phyloP scores from a whole-genome alignment of 2,797 vertebrate genomes.

The Mastacembelus armatus region DNA sequence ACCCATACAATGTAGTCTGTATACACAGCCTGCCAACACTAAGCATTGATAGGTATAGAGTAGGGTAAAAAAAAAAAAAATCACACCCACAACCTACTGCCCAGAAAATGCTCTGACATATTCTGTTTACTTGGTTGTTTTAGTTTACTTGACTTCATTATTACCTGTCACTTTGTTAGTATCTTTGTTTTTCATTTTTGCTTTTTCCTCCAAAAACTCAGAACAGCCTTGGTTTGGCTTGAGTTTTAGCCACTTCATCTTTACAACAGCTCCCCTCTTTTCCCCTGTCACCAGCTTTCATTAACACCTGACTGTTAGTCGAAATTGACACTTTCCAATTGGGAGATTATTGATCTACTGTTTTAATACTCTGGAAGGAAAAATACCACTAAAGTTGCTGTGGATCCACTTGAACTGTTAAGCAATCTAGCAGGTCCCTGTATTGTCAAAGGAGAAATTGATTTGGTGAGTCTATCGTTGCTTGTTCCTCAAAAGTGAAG shows the following conservation, averaged over 20 bases:
- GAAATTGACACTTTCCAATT: conserved; percentile 59
- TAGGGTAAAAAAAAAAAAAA: not conserved
- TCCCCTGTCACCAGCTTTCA: conserved; percentile 23
- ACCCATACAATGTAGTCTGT: not conserved
- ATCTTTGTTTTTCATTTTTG: not conserved
- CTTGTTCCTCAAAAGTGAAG: conserved; percentile 29
- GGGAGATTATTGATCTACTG: conserved; percentile 46
- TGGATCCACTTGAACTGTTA: conserved; percentile 43
- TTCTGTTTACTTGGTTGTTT: conserved; percentile 2
- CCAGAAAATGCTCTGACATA: not conserved
- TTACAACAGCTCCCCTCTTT: not conserved
- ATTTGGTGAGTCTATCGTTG: conserved; percentile 46
- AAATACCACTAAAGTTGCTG: conserved; percentile 37
- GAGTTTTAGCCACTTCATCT: conserved; percentile 16
- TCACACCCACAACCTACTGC: not conserved
- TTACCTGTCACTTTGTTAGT: conserved; percentile 6
- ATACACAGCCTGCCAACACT: not conserved
- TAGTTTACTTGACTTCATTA: conserved; percentile 16
- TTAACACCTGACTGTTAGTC: conserved; percentile 59
- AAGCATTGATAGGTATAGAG: not conserved
- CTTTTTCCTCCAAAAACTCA: conserved; percentile 13
- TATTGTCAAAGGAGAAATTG: conserved; percentile 56
- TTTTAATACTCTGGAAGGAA: conserved; percentile 7
- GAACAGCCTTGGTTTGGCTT: conserved; percentile 7
- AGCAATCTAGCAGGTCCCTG: conserved; percentile 30